These are phyloP conservation scores for Rapana venosa DNA, from an alignment of 2,888 invertebrate species.

Conservation along the genomic window DNA sequence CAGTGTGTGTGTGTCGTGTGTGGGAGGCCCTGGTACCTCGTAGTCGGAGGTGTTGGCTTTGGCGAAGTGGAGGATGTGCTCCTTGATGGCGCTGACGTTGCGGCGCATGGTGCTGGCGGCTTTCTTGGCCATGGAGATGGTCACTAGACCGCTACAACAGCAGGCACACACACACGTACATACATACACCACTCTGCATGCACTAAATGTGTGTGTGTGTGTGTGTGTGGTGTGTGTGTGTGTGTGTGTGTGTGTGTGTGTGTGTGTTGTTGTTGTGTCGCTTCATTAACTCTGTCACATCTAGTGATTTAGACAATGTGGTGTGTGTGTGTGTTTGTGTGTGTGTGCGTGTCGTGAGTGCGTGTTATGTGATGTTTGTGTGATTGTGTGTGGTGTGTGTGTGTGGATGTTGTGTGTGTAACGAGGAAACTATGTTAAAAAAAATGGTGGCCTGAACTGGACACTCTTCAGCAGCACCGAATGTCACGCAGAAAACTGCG, in stretches of 20 bases:
- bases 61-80: conserved; percentile 75
- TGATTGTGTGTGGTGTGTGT: no score
- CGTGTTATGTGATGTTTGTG: no score
- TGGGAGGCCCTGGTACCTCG: conserved; percentile 67
- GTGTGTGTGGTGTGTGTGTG: conserved; percentile 8
- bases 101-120: conserved; percentile 82
- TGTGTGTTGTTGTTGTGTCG: background rate
- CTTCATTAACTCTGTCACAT: no score
- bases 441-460: no score
- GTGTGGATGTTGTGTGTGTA: no score
- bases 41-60: conserved; percentile 73
- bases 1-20: background rate
- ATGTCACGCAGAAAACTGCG: no score
- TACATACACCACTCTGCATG: background rate
- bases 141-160: conserved; percentile 58
- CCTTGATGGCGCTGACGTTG: conserved; percentile 74
- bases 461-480: no score
- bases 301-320: no score
- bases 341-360: no score
- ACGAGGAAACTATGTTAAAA: no score
- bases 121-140: conserved; percentile 62
- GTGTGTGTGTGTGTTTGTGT: no score
- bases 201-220: background rate
- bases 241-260: conserved; percentile 11
- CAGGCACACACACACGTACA: background rate